phyloP scores from a whole-genome alignment of 2,113 vertebrate genomes.

The Hippocampus comes region DNA sequence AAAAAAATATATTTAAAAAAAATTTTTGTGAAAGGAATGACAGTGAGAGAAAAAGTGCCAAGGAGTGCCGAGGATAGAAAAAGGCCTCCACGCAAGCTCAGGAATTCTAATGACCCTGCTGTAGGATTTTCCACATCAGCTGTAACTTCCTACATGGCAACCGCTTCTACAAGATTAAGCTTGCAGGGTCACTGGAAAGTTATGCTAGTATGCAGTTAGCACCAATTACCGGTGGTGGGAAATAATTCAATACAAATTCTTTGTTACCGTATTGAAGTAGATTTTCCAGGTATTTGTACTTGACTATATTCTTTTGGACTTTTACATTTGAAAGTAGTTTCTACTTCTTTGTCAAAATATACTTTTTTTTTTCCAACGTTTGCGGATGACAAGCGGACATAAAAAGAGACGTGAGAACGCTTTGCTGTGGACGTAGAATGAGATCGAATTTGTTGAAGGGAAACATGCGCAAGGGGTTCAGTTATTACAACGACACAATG shows the following conservation, averaged over 20 bases:
- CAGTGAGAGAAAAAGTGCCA: not conserved
- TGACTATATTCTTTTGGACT: no score
- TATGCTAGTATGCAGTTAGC: conserved; percentile 29
- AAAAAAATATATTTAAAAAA: no score
- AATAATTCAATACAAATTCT: not conserved
- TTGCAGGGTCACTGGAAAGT: conserved; percentile 51
- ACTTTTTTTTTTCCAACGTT: no score
- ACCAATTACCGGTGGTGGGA: conserved; percentile 29
- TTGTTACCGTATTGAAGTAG: not conserved
- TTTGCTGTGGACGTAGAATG: no score
- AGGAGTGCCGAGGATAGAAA: not conserved
- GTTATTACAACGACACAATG: no score
- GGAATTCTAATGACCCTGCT: conserved; percentile 18
- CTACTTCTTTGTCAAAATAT: no score
- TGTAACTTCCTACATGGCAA: conserved; percentile 22
- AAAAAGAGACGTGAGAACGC: no score
- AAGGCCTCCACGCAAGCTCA: not conserved
- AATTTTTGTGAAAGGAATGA: not conserved
- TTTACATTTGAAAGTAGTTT: no score
- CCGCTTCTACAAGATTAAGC: conserved; percentile 41
- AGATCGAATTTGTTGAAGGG: no score
- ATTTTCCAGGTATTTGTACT: not conserved
- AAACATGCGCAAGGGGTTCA: no score
- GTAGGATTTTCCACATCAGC: conserved; percentile 48
- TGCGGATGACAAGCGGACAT: no score